Conservation (phyloP, 2,797 vertebrate species). For the Acanthurus tractus region DNA sequence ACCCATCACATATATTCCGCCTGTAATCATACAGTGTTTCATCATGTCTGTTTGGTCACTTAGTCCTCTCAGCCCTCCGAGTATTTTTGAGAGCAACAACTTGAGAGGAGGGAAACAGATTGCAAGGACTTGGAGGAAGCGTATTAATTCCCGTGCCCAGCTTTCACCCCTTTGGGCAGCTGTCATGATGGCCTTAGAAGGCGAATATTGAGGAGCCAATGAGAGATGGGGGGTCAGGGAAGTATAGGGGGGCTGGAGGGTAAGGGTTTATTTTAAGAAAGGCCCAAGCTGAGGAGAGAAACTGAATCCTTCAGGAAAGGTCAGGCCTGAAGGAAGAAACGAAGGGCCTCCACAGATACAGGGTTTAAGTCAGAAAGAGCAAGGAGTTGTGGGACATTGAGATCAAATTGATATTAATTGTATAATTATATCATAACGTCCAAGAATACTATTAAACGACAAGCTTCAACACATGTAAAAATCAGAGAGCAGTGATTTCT, state of each 20-base stretch:
- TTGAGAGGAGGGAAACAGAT: conserved; percentile 74
- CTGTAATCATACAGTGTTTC: conserved; percentile 3
- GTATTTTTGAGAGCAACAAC: conserved; percentile 76
- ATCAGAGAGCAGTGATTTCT: not conserved
- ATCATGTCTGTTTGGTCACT: conserved; percentile 39
- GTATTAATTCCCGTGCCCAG: conserved; percentile 79
- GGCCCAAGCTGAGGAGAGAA: conserved; percentile 81
- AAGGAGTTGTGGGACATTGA: conserved; percentile 49
- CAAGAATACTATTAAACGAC: conserved; percentile 15
- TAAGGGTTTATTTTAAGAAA: conserved; percentile 85
- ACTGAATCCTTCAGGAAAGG: conserved; percentile 87
- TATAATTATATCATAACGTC: conserved; percentile 52
- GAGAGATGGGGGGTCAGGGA: conserved; percentile 71
- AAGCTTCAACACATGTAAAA: not conserved
- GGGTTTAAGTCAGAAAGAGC: conserved; percentile 53
- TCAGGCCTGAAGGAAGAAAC: conserved; percentile 82
- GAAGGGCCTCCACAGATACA: conserved; percentile 64
- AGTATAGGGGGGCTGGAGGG: conserved; percentile 74
- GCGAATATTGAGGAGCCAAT: conserved; percentile 84
- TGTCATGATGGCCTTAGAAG: conserved; percentile 89
- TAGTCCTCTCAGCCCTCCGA: conserved; percentile 37
- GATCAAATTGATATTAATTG: conserved; percentile 59
- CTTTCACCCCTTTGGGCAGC: conserved; percentile 78
- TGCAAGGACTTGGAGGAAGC: conserved; percentile 69
- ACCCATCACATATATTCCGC: not conserved